Base-by-base conservation (phyloP, 2,888 invertebrate genomes). In the Hedya salicella region DNA sequence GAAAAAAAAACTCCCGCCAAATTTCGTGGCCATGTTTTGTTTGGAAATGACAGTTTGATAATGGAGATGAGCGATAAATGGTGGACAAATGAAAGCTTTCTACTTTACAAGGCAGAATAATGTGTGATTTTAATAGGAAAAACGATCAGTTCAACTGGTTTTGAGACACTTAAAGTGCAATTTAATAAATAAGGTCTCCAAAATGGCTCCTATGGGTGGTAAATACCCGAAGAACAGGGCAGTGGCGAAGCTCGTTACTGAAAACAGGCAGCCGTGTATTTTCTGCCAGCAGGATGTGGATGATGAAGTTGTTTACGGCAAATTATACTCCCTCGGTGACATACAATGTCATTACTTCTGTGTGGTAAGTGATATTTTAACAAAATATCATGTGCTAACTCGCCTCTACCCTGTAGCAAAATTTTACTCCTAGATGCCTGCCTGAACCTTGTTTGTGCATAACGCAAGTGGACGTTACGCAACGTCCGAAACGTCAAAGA, bases 341-440 rank as follows among this genome's bases (percentile, higher is more conserved):
- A 86, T 95, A 25, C 86, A 93, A 40, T 95, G 95, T 1, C 96
- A 97, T 80, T 95, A 96, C 75, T 96, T 95, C 83, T 97, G 96
- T 80, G 91, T 95, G 89, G 96, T 96, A 92, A 91, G 93, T 89
- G 32, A 5, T 56, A 53, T 9, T 25, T 36, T 48, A n/a, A 32
- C 21, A 40, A 68, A 32, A 11, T 6, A 19, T 8, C 11, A 17
- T 17, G 13, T 17, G 19, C n/a, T 19, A 57, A 4, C 6, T 3
- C 1, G 36, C 19, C 14, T n/a, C 2, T 17, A n/a, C 21, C n/a
- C 21, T 19, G 11, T 19, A 16, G 25, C 25, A 6, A n/a, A n/a
- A n/a, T n/a, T n/a, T n/a, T n/a, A n/a, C n/a, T n/a, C n/a, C n/a
- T n/a, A n/a, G n/a, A n/a, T n/a, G n/a, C n/a, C n/a, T n/a, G n/a